phyloP scores from a whole-genome alignment of 2,888 invertebrate species.

The Acrobasis repandana region DNA sequence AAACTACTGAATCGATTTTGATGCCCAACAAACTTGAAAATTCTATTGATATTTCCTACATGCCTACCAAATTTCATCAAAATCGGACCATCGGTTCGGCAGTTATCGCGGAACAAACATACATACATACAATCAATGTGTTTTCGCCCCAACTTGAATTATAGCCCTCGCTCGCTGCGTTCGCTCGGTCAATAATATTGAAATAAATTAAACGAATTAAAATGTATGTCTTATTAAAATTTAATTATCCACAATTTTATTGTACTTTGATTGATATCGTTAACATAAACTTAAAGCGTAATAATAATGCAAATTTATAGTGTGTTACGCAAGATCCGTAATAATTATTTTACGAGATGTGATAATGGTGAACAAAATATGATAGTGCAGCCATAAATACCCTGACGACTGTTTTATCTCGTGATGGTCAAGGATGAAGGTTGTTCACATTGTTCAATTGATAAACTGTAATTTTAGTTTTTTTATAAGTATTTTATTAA shows the following conservation, averaged over 20 bases:
- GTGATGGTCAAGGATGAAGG: constrained; percentile 9
- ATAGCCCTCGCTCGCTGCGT: too few species aligned
- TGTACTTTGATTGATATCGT: constrained; percentile 4
- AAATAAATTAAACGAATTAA: neutral
- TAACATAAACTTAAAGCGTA: neutral
- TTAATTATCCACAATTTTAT: neutral
- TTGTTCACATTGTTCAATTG: neutral
- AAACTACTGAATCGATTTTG: too few species aligned
- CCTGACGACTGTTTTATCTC: constrained; percentile 1
- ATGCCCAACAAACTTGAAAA: too few species aligned
- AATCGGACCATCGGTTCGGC: too few species aligned
- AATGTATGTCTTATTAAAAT: neutral
- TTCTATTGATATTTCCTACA: too few species aligned
- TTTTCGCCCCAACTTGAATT: too few species aligned
- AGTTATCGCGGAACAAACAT: too few species aligned
- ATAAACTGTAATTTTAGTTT: neutral
- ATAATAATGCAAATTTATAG: neutral
- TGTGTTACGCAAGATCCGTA: neutral
- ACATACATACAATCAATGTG: too few species aligned
- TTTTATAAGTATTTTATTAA: too few species aligned
- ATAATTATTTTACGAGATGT: constrained; percentile 4
- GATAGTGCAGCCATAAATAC: neutral
- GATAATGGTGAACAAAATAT: constrained; percentile 5
- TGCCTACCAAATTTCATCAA: too few species aligned
- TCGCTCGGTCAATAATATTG: neutral